Evolutionary conservation across 2,888 invertebrate species (phyloP).

Genomic region (Ectropis crepuscularia): DNA sequence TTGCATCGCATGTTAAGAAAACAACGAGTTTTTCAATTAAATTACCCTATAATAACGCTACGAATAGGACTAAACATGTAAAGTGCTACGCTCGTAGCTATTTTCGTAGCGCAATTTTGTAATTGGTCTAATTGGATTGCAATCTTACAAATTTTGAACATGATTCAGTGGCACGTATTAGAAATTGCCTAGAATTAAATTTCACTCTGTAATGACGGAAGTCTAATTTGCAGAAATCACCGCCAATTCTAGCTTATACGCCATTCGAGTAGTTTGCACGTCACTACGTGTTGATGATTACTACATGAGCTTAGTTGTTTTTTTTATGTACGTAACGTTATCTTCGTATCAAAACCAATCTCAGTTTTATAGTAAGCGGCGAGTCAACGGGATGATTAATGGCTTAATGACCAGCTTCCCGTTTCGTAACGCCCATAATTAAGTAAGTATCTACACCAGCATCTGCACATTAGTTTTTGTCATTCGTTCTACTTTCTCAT

Average conservation of each 20-base stretch:
- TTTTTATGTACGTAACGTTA: slow-evolving; percentile 12
- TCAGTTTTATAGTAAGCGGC: slow-evolving; percentile 12
- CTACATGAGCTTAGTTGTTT: slow-evolving; percentile 33
- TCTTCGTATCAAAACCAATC: slow-evolving; percentile 15
- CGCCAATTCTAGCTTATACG: slow-evolving; percentile 34
- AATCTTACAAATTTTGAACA: not conserved
- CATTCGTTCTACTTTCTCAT: too few relatives aligned
- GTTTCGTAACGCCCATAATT: slow-evolving; percentile 3
- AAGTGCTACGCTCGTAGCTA: slow-evolving; percentile 4
- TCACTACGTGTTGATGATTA: slow-evolving; percentile 33
- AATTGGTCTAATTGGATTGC: not conserved
- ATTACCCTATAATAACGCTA: too few relatives aligned
- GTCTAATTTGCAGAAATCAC: slow-evolving; percentile 38
- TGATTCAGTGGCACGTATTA: slow-evolving; percentile 16
- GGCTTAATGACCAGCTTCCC: slow-evolving; percentile 34
- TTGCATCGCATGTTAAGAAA: too few relatives aligned
- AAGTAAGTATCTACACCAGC: not conserved
- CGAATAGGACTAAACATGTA: not conserved
- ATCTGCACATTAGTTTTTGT: too few relatives aligned
- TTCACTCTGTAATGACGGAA: slow-evolving; percentile 39
- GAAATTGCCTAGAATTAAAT: slow-evolving; percentile 33
- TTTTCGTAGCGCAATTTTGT: slow-evolving; percentile 9
- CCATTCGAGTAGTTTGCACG: slow-evolving; percentile 36
- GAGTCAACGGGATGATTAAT: slow-evolving; percentile 33
- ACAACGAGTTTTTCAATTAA: too few relatives aligned